phyloP scores from a whole-genome alignment of 2,888 invertebrate genomes.

The Altica lythri region DNA sequence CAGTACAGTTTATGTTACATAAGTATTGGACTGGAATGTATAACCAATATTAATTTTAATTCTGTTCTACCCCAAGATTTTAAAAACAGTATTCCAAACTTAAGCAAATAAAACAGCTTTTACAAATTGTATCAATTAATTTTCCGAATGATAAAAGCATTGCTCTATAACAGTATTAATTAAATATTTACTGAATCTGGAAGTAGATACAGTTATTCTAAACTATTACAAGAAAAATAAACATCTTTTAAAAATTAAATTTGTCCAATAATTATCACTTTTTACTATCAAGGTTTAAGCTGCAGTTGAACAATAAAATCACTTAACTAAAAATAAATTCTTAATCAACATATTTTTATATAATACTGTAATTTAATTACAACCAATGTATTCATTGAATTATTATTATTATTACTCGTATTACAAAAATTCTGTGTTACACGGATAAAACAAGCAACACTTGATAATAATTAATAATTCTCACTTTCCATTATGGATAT shows the following conservation, averaged over 20 bases:
- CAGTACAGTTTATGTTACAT: conserved; percentile 49
- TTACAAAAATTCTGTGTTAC: too few relatives aligned
- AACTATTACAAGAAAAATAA: conserved; percentile 29
- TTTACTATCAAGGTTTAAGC: conserved; percentile 56
- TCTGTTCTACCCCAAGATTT: conserved; percentile 24
- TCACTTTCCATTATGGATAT: too few relatives aligned
- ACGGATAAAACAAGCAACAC: too few relatives aligned
- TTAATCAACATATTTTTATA: conserved; percentile 9
- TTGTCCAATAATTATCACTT: conserved; percentile 58
- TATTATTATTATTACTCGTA: too few relatives aligned
- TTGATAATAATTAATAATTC: too few relatives aligned
- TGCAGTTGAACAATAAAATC: conserved; percentile 34
- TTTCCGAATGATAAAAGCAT: too few relatives aligned
- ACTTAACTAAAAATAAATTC: neutral
- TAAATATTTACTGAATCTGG: conserved; percentile 9
- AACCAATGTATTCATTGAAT: too few relatives aligned
- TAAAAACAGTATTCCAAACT: too few relatives aligned
- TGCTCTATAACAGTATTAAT: neutral
- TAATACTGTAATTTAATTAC: too few relatives aligned
- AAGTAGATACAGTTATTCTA: conserved; percentile 16
- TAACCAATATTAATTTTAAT: conserved; percentile 25
- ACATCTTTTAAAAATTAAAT: conserved; percentile 26
- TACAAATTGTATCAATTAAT: neutral
- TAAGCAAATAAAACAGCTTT: too few relatives aligned
- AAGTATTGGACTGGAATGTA: conserved; percentile 54